Percentiles rank a stretch among this genome's conserved stretches.
phyloP scores from a whole-genome alignment of 2,797 vertebrate species.

The Falco naumanni region DNA sequence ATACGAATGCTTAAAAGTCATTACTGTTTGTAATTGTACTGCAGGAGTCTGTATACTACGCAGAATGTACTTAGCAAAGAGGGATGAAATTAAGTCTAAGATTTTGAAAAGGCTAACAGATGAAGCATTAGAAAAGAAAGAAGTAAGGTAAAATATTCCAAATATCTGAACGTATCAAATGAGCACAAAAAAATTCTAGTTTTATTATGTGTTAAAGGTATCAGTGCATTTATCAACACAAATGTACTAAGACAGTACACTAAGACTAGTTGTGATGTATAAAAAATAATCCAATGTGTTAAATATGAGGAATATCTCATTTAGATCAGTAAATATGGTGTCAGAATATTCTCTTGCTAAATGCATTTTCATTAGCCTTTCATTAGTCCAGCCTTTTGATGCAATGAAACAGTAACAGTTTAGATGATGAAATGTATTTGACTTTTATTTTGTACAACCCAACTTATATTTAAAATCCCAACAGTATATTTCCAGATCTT shows the following conservation, averaged over 20 bases:
- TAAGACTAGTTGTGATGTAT: neutral
- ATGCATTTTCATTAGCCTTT: neutral
- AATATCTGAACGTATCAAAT: neutral
- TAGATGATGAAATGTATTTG: neutral
- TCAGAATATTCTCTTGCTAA: neutral
- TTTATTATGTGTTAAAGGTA: neutral
- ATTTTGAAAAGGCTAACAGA: constrained; percentile 74
- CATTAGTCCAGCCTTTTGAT: neutral
- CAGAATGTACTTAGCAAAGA: constrained; percentile 84
- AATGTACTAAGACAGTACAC: neutral
- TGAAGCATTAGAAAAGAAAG: constrained; percentile 64
- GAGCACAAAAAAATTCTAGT: neutral
- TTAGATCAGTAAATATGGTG: neutral
- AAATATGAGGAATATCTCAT: neutral
- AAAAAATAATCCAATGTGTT: neutral
- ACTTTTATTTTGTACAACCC: neutral
- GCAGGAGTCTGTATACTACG: constrained; percentile 79
- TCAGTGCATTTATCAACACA: neutral
- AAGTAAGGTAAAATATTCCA: constrained; percentile 74
- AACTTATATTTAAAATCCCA: neutral
- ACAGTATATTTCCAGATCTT: neutral
- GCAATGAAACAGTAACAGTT: neutral
- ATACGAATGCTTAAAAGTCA: constrained; percentile 4
- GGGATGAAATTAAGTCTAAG: constrained; percentile 77
- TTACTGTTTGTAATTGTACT: constrained; percentile 50